phyloP scores from a whole-genome alignment of 2,888 invertebrate species.

The Hymenopus coronatus region DNA sequence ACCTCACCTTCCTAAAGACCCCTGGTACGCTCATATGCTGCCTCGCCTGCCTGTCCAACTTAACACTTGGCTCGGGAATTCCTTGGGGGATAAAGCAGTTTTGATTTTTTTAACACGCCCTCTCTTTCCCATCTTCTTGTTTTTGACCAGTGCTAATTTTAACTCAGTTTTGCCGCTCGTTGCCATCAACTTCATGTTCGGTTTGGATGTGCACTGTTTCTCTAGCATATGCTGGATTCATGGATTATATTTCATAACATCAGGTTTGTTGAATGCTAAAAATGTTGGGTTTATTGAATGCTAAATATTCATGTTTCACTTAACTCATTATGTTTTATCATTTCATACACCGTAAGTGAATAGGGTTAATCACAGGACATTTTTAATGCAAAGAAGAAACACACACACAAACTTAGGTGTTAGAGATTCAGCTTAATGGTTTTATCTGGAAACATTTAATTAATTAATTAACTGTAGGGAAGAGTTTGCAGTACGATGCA shows the following conservation, averaged over 20 bases:
- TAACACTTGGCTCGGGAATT: background rate
- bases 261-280: background rate
- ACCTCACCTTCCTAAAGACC: slow-evolving; percentile 48
- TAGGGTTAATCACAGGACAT: too few relatives aligned
- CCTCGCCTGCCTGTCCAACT: slow-evolving; percentile 31
- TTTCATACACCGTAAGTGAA: background rate
- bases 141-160: slow-evolving; percentile 11
- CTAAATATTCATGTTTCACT: background rate
- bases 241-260: background rate
- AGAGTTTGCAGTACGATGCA: too few relatives aligned
- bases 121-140: background rate
- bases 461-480: too few relatives aligned
- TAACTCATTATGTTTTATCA: background rate
- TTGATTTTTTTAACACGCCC: background rate
- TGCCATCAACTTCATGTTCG: background rate
- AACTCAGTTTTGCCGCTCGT: background rate
- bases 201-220: background rate
- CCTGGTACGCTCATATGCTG: slow-evolving; percentile 40
- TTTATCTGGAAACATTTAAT: too few relatives aligned
- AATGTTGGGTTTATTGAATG: too few relatives aligned
- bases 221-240: background rate
- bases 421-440: too few relatives aligned
- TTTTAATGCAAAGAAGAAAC: too few relatives aligned
- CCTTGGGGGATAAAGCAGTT: background rate
- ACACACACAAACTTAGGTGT: too few relatives aligned